Base-by-base conservation (phyloP, 2,888 invertebrate genomes). In the Marasmarcha lunaedactyla region DNA sequence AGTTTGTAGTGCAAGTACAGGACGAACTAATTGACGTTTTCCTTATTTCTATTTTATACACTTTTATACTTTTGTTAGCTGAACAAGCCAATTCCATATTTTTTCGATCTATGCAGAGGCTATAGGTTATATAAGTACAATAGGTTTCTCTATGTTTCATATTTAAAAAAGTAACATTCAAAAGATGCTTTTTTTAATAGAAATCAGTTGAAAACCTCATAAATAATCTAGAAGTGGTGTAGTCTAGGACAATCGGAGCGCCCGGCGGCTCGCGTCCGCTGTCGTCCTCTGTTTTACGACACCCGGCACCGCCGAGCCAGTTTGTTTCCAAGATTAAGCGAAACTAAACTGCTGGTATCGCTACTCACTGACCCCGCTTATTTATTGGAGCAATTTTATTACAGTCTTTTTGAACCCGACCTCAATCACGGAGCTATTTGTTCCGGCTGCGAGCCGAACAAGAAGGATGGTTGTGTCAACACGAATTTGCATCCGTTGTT, bases 401-500 rank as follows among this genome's bases (percentile, higher is more conserved):
- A 30, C 30, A 30, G 30, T 7, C n/a, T 30, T 36, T 35, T 25
- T 15, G 15, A 37, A 42, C 42, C 39, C 33, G 25, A 40, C 35
- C 73, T 73, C 77, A 71, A 79, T 79, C 77, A 74, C 71, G 59
- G 65, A 59, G 63, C 70, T 74, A 76, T 79, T 77, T 76, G 71
- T 72, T 70, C 69, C 68, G 78, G 76, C 79, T 78, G 76, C 52
- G 55, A 76, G 72, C 49, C 74, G 76, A 77, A 79, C 78, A 77
- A 83, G 81, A 81, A 70, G 77, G 81, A 83, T 83, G 71, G 83
- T 63, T 69, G 77, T 76, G 81, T 81, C 83, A 81, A 83, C 83
- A 81, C 71, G 71, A 79, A 83, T 83, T 81, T 83, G 83, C 83
- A 83, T 83, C 76, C 73, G 71, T 77, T 83, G 81, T 83, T 81